Percentiles rank a stretch among this genome's conserved stretches.
phyloP scores from a whole-genome alignment of 2,888 invertebrate genomes.

The Erebia palarica region DNA sequence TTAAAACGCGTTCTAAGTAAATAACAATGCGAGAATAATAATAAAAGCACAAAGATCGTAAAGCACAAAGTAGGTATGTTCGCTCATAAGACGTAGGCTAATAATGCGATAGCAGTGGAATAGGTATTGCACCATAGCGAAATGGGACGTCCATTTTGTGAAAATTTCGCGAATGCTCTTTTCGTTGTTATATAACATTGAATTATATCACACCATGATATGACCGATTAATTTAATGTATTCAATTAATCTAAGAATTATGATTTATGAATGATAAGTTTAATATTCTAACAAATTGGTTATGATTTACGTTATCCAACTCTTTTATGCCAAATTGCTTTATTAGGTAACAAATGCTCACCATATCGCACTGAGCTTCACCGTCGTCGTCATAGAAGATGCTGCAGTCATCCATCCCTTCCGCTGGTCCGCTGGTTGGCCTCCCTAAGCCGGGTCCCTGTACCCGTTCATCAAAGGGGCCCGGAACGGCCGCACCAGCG shows the following conservation, averaged over 20 bases:
- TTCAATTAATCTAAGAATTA: background rate
- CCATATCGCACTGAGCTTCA: conserved; percentile 79
- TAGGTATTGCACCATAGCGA: conserved; percentile 33
- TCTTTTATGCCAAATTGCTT: background rate
- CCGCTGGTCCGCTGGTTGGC: conserved; percentile 53
- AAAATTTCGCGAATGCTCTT: conserved; percentile 35
- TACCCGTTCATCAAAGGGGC: conserved; percentile 77
- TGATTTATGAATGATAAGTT: background rate
- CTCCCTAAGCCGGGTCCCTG: conserved; percentile 62
- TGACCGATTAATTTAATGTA: background rate
- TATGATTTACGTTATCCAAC: background rate
- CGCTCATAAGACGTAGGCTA: background rate
- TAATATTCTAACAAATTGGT: background rate
- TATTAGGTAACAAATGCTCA: conserved; percentile 50
- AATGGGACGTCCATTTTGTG: conserved; percentile 43
- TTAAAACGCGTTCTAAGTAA: background rate
- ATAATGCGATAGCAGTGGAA: conserved; percentile 9
- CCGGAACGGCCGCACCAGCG: conserved; percentile 72
- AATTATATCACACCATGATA: conserved; percentile 22
- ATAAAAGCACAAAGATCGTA: background rate
- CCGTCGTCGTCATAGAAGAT: conserved; percentile 81
- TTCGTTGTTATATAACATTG: conserved; percentile 41
- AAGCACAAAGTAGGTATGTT: background rate
- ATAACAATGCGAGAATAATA: conserved; percentile 1
- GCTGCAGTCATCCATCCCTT: conserved; percentile 80